Base-by-base conservation (phyloP, 2,113 vertebrate genomes). In the Prionailurus viverrinus region DNA sequence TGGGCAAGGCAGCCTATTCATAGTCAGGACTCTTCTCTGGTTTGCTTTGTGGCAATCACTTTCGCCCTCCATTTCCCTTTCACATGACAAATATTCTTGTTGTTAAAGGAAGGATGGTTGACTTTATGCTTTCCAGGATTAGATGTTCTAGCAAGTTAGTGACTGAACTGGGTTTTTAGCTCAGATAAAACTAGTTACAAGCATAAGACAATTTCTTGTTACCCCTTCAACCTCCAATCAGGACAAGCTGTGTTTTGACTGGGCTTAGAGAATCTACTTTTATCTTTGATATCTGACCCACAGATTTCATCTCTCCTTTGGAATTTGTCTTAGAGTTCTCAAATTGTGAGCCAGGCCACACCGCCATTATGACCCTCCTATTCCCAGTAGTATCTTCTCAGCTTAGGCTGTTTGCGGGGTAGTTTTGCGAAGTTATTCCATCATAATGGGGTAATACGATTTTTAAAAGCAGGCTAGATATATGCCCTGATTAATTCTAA, bases 401-500 rank as follows among this genome's bases (percentile, higher is more conserved):
- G 58, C 78, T 9, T 58, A 76, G 10, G 48, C 39, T 96, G 16
- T 85, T 78, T 74, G 88, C 69, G 69, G 51, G 39, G 23, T 71
- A 39, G n/a, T 91, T 78, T 87, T 53, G 76, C n/a, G 61, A 82
- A 82, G 53, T 76, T 68, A 74, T 85, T 90, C 92, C 11, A 53
- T 91, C 29, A 36, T 96, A 68, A 45, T 48, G 27, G 41, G 33
- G 39, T 74, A 16, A 45, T 93, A 8, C 9, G 14, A 66, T 66
- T 88, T 94, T 96, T 69, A 68, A 94, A 92, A 73, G 27, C 19
- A 88, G 31, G 69, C 33, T 78, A 61, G 39, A 53, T 23, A 83
- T 79, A 66, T 71, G 48, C 8, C n/a, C 48, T 95, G 65, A 78
- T 86, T 92, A 10, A 69, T 90, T 97, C 87, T 90, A 79, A 55